A percentile compares a stretch with the other conserved stretches of the same genome.
Evolutionary conservation across 2,888 invertebrate genomes (phyloP).

Genomic region (Microplitis deprimator): DNA sequence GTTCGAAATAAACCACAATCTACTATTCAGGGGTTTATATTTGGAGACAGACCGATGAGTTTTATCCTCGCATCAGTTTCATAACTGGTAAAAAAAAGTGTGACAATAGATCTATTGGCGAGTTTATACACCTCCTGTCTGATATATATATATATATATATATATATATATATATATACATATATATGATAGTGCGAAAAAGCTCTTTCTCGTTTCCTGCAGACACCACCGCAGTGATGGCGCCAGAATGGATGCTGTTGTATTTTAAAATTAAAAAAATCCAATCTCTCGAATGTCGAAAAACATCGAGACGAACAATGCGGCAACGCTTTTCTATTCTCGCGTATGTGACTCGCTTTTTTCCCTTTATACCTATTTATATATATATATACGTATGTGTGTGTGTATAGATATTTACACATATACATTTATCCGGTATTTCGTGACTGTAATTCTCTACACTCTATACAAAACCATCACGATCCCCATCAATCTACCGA

Average conservation of each 20-base stretch:
- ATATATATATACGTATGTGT: conserved; percentile 9
- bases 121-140: neutral
- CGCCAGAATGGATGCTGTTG: conserved; percentile 41
- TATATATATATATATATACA: conserved; percentile 12
- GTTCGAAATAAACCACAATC: neutral
- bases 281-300: conserved; percentile 48
- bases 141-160: conserved; percentile 5
- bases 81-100: conserved; percentile 7
- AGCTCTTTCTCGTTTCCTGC: conserved; percentile 30
- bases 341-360: neutral
- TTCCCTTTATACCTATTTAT: neutral
- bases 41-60: neutral
- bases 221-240: conserved; percentile 27
- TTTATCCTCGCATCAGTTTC: neutral
- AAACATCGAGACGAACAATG: conserved; percentile 41
- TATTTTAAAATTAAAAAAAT: conserved; percentile 54
- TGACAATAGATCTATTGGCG: conserved; percentile 29
- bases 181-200: conserved; percentile 18
- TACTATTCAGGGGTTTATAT: neutral
- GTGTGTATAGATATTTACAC: conserved; percentile 12
- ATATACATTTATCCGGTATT: conserved; percentile 13
- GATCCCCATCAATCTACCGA: neutral
- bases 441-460: neutral
- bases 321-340: conserved; percentile 2
- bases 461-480: neutral